Evolutionary conservation across 2,888 invertebrate genomes (phyloP).

Genomic region (Tachystola acroxantha): DNA sequence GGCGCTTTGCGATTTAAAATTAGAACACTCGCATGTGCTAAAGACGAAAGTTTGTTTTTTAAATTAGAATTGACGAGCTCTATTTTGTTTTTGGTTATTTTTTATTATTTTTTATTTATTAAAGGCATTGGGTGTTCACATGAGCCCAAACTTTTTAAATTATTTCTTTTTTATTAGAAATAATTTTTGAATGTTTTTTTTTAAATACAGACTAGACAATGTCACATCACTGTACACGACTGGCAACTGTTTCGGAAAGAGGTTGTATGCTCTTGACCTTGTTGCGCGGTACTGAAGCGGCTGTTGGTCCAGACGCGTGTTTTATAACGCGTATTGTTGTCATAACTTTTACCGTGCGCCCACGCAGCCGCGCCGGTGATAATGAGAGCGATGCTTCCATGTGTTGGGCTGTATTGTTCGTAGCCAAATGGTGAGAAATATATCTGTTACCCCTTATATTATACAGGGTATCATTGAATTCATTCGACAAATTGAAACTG

Average conservation of each 20-base stretch:
- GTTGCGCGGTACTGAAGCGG: slow-evolving; percentile 59
- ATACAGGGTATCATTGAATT: no score
- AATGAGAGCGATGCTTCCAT: no score
- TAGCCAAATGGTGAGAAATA: no score
- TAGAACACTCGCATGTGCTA: slow-evolving; percentile 31
- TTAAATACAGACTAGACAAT: slow-evolving; percentile 26
- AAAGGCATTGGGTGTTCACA: no score
- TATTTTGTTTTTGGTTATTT: slow-evolving; percentile 15
- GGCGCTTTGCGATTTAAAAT: slow-evolving; percentile 42
- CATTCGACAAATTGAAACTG: no score
- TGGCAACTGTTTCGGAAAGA: slow-evolving; percentile 61
- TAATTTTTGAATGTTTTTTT: no score
- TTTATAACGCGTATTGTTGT: slow-evolving; percentile 74
- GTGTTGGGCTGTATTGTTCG: no score
- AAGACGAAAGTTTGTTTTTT: slow-evolving; percentile 16
- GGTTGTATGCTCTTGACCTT: slow-evolving; percentile 68
- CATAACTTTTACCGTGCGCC: slow-evolving; percentile 62
- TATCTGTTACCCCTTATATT: no score
- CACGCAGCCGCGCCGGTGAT: background rate
- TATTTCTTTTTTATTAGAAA: no score
- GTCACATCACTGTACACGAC: slow-evolving; percentile 51
- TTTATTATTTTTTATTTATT: slow-evolving; percentile 26
- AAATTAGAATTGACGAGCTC: slow-evolving; percentile 15
- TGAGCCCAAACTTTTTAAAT: no score
- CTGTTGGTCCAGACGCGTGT: slow-evolving; percentile 58